These are phyloP conservation scores for Papilio gigon DNA, from an alignment of 2,888 invertebrate genomes.

Conservation along the genomic window DNA sequence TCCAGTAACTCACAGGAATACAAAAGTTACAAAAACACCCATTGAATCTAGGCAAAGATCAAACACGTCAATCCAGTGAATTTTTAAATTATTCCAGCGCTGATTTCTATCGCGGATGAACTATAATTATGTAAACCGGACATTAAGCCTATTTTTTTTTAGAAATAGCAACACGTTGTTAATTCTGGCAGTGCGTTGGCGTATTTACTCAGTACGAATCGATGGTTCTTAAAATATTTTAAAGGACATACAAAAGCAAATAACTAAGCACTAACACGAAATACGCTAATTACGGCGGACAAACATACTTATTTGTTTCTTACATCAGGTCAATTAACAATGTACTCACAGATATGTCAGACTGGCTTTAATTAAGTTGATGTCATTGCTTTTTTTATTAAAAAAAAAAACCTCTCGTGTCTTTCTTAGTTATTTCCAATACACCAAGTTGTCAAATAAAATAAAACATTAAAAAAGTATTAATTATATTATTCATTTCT, in stretches of 20 bases:
- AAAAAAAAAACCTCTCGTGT: background rate
- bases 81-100: too few relatives aligned
- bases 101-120: too few relatives aligned
- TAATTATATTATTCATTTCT: slow-evolving; percentile 25
- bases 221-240: background rate
- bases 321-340: slow-evolving; percentile 27
- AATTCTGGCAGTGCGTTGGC: background rate
- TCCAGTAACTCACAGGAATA: too few relatives aligned
- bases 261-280: background rate
- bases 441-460: background rate
- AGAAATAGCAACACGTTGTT: background rate
- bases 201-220: background rate
- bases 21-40: too few relatives aligned
- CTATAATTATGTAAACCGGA: background rate
- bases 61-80: background rate
- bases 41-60: too few relatives aligned
- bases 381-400: slow-evolving; percentile 14
- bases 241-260: background rate
- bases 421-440: background rate
- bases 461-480: background rate
- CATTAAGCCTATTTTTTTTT: background rate
- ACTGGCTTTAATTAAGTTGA: slow-evolving; percentile 22
- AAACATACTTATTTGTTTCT: slow-evolving; percentile 8
- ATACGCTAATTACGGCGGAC: slow-evolving; percentile 10
- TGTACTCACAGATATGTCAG: slow-evolving; percentile 20